phyloP scores from a whole-genome alignment of 2,888 invertebrate genomes.

The Mythimna impura region DNA sequence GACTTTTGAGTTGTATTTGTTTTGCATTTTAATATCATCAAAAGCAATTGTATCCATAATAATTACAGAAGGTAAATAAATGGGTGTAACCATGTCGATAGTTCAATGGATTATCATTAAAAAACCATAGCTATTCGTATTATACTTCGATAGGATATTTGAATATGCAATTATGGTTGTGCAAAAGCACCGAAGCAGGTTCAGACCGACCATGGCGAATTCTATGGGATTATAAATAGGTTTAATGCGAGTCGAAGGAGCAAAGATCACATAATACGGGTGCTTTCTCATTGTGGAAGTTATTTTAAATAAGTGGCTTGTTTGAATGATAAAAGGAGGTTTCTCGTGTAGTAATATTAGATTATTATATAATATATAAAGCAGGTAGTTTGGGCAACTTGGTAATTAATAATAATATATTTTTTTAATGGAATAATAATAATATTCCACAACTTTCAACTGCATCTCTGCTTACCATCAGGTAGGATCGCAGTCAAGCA shows the following conservation, averaged over 20 bases:
- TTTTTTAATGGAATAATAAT: too few species aligned
- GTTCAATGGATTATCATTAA: constrained; percentile 40
- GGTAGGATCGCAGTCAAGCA: too few species aligned
- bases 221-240: constrained; percentile 51
- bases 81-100: background rate
- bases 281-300: constrained; percentile 17
- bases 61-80: constrained; percentile 4
- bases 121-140: constrained; percentile 24
- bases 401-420: too few species aligned
- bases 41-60: constrained; percentile 15
- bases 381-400: too few species aligned
- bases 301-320: constrained; percentile 8
- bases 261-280: constrained; percentile 33
- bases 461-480: too few species aligned
- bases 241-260: constrained; percentile 33
- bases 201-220: constrained; percentile 33
- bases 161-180: constrained; percentile 42
- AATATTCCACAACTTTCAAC: too few species aligned
- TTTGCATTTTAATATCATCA: constrained; percentile 21
- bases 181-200: constrained; percentile 30
- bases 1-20: constrained; percentile 10
- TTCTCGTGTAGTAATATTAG: background rate
- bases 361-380: too few species aligned
- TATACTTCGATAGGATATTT: constrained; percentile 21
- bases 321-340: background rate